These are phyloP conservation scores for Clarias pachynema DNA, from an alignment of 2,797 vertebrate species.

Conservation along the genomic window DNA sequence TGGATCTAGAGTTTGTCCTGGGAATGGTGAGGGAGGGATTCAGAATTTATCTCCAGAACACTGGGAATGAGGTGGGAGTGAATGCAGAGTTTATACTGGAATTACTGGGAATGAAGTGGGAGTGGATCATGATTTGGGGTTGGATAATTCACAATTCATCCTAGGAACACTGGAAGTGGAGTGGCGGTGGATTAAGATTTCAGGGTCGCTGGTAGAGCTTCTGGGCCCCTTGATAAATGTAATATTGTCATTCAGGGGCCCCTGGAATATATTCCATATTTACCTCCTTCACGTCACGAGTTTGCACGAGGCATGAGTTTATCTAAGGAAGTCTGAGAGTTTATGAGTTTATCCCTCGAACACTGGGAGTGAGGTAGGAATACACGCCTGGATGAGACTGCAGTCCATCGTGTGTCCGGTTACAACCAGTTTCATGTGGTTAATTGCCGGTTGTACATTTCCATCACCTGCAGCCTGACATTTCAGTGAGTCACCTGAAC, in stretches of 20 bases:
- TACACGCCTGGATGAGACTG: neutral
- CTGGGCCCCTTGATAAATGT: too few species aligned
- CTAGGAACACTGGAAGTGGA: neutral
- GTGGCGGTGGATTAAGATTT: neutral
- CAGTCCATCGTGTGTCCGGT: neutral
- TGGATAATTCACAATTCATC: neutral
- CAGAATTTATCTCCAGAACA: neutral
- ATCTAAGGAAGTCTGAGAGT: neutral
- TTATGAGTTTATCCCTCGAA: neutral
- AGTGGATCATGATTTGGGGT: neutral
- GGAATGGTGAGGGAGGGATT: neutral
- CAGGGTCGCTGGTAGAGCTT: neutral
- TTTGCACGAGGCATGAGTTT: neutral
- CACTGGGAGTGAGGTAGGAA: neutral
- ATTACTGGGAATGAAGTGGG: neutral
- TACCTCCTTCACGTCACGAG: too few species aligned
- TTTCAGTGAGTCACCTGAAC: conserved; percentile 9
- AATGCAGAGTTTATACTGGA: neutral
- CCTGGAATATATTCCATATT: too few species aligned
- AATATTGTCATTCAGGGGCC: too few species aligned
- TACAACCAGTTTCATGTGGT: neutral
- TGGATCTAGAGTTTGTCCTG: neutral
- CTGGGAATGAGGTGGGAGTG: neutral
- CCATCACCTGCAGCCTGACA: conserved; percentile 5
- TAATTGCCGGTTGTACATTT: conserved; percentile 4